Evolutionary conservation across 2,888 invertebrate species (phyloP), one percentile per base, ranked within the genome.

Genomic region (Lasioglossum figueresi): DNA sequence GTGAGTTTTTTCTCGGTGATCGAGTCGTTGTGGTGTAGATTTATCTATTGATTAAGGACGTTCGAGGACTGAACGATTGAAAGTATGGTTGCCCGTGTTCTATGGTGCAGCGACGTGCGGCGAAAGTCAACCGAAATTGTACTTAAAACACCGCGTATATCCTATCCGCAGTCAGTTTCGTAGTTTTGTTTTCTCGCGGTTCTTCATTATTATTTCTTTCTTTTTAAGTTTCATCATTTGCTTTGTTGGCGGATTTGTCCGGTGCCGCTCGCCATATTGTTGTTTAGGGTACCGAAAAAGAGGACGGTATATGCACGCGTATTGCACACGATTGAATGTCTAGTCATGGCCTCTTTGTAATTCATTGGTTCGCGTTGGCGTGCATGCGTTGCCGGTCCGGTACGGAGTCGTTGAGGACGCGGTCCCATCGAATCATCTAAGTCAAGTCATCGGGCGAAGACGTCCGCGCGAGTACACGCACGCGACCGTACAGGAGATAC

Each of bases 281-380:
- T 95, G 94, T 94, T 84, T 94, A 94, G 93, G 93, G 89, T 89
- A 93, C 94, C 94, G 91, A 93, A 93, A 92, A 91, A 83, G 85
- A 82, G 86, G 84, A 89, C 56, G 56, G 56, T n/a, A 4, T n/a
- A 12, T 48, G 68, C 63, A 45, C 88, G 91, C 88, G 68, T 68
- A 4, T 40, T 40, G 70, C 40, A n/a, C 93, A 94, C 93, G 93
- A 93, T 94, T 94, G 91, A 94, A 94, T 95, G 93, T 95, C 95
- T 95, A 95, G 95, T 95, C 95, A 95, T 94, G 95, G 95, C 94
- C 95, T 95, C 95, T 94, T 92, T 91, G 93, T 93, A 83, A 92
- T 94, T 93, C 93, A 93, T 93, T 93, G 91, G 88, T 91, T 92
- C 88, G 91, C 92, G 90, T 89, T 91, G 90, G 87, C 68, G 68